Conservation (phyloP, 2,888 invertebrate genomes). For the Dolomedes plantarius region DNA sequence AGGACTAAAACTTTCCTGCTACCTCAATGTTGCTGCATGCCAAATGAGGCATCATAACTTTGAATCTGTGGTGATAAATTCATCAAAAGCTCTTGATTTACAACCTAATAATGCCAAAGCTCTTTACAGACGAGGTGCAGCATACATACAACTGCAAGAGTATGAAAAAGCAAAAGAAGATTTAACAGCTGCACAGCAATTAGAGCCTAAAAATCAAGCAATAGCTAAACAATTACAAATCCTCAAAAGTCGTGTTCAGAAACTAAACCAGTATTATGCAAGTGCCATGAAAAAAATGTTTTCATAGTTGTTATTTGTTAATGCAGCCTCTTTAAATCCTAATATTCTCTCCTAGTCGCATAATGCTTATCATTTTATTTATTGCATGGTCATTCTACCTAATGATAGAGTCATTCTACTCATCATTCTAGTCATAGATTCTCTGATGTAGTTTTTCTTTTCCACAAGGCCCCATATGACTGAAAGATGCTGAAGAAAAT, state of each 20-base stretch:
- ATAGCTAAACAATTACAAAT: slow-evolving; percentile 81
- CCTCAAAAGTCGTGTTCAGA: slow-evolving; percentile 80
- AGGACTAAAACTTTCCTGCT: slow-evolving; percentile 78
- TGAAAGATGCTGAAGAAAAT: too few relatives aligned
- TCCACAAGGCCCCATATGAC: too few relatives aligned
- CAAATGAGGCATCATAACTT: slow-evolving; percentile 84
- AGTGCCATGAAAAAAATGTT: slow-evolving; percentile 80
- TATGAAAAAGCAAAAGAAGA: slow-evolving; percentile 77
- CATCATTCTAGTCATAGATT: too few relatives aligned
- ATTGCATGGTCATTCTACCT: too few relatives aligned
- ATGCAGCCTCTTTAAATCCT: too few relatives aligned
- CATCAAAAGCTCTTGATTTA: slow-evolving; percentile 78
- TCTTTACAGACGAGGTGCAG: slow-evolving; percentile 79
- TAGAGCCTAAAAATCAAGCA: slow-evolving; percentile 83
- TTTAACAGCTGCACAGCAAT: slow-evolving; percentile 82
- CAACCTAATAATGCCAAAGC: slow-evolving; percentile 79
- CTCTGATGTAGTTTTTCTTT: too few relatives aligned
- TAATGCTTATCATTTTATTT: too few relatives aligned
- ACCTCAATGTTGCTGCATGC: slow-evolving; percentile 89
- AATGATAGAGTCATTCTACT: too few relatives aligned
- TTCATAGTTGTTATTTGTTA: too few relatives aligned
- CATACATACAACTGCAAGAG: slow-evolving; percentile 77
- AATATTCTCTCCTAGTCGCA: too few relatives aligned
- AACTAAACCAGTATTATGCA: slow-evolving; percentile 81
- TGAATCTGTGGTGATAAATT: slow-evolving; percentile 83